Conservation (phyloP, 2,113 vertebrate species). For the Plotosus lineatus region DNA sequence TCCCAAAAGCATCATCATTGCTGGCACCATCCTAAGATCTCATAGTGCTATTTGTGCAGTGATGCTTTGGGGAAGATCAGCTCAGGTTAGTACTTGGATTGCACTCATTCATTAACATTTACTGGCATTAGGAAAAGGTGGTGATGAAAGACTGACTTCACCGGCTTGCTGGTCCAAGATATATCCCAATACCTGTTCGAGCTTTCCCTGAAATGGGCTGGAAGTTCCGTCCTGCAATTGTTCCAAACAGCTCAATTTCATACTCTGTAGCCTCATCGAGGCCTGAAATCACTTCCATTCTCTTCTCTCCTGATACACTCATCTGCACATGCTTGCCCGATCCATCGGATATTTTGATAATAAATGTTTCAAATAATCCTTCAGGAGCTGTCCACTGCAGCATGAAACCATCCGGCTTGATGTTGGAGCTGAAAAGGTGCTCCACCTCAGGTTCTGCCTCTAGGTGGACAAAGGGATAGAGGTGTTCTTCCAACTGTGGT, state of each 20-base stretch:
- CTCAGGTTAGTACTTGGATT: slow-evolving; percentile 9
- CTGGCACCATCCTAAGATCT: not conserved
- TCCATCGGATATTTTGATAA: slow-evolving; percentile 83
- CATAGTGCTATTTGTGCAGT: not conserved
- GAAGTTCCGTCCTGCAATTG: slow-evolving; percentile 81
- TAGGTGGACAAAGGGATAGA: slow-evolving; percentile 69
- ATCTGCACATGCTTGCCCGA: slow-evolving; percentile 77
- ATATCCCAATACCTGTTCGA: slow-evolving; percentile 85
- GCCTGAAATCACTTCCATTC: slow-evolving; percentile 75
- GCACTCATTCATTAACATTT: not conserved
- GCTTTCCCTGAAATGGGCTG: slow-evolving; percentile 78
- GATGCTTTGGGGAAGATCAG: not conserved
- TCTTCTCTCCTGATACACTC: slow-evolving; percentile 78
- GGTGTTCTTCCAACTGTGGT: slow-evolving; percentile 47
- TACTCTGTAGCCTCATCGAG: slow-evolving; percentile 87
- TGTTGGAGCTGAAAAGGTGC: slow-evolving; percentile 82
- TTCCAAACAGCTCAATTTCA: slow-evolving; percentile 84
- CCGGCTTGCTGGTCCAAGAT: slow-evolving; percentile 28
- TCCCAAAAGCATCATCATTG: not conserved
- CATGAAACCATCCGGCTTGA: slow-evolving; percentile 80
- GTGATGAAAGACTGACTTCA: slow-evolving; percentile 7
- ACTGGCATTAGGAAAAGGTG: not conserved
- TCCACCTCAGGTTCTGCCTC: slow-evolving; percentile 90
- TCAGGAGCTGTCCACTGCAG: slow-evolving; percentile 90
- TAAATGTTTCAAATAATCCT: slow-evolving; percentile 87